A percentile compares a stretch with the other conserved stretches of the same genome.
Conservation (phyloP, 2,797 vertebrate species). For the Mus spretus region DNA sequence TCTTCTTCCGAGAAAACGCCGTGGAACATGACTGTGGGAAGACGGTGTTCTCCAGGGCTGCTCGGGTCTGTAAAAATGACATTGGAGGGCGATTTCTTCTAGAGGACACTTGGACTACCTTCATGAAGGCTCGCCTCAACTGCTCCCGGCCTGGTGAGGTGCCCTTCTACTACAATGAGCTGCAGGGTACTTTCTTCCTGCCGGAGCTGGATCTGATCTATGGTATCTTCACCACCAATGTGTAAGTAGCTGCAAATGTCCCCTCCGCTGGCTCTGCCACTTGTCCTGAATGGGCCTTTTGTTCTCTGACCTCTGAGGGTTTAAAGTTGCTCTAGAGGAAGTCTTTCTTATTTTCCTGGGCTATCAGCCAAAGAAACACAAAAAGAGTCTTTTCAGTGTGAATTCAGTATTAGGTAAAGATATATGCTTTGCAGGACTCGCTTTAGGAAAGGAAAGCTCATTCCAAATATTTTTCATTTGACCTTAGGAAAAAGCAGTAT, state of each 20-base stretch:
- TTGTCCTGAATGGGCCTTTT: background rate
- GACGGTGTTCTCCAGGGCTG: conserved; percentile 96
- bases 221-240: conserved; percentile 98
- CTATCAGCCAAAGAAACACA: background rate
- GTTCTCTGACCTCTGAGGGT: conserved; percentile 2
- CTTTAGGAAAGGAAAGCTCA: background rate
- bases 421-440: background rate
- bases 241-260: conserved; percentile 90
- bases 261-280: background rate
- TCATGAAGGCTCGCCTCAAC: conserved; percentile 98
- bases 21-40: conserved; percentile 98
- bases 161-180: conserved; percentile 97
- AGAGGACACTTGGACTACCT: conserved; percentile 99
- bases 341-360: conserved; percentile 53
- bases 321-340: conserved; percentile 15
- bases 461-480: background rate
- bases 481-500: background rate
- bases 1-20: conserved; percentile 98
- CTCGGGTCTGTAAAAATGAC: conserved; percentile 97
- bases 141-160: conserved; percentile 97
- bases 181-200: conserved; percentile 97
- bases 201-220: conserved; percentile 97
- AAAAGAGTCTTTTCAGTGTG: background rate
- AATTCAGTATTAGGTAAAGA: background rate
- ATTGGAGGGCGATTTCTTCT: conserved; percentile 97